Conservation (phyloP, 2,888 invertebrate genomes). For the Microctonus hyperodae region DNA sequence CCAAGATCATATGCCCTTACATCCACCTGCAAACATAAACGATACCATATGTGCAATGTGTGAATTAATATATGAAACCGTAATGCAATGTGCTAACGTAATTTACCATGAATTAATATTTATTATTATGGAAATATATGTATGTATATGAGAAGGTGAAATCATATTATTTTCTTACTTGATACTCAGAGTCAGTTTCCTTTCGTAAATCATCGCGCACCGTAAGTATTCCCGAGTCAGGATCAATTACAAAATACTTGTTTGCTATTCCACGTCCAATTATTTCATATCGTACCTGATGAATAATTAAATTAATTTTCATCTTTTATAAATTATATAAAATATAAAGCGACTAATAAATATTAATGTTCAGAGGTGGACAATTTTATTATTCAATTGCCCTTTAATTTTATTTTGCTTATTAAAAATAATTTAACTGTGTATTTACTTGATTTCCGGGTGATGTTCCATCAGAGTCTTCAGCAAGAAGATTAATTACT, state of each 20-base stretch:
- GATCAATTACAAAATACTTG: constrained; percentile 88
- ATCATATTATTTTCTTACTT: constrained; percentile 63
- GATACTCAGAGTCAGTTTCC: constrained; percentile 87
- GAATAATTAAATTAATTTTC: neutral
- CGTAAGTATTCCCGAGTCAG: constrained; percentile 80
- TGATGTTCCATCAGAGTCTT: constrained; percentile 84
- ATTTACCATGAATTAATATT: constrained; percentile 13
- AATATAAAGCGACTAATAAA: too few species aligned
- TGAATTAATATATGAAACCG: neutral
- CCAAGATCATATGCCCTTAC: constrained; percentile 87
- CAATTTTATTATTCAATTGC: neutral
- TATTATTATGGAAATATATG: constrained; percentile 7
- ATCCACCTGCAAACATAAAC: constrained; percentile 69
- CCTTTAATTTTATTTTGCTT: neutral
- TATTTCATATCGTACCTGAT: constrained; percentile 74
- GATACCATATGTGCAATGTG: neutral
- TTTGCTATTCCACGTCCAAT: constrained; percentile 82
- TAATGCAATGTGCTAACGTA: neutral
- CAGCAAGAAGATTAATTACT: constrained; percentile 80
- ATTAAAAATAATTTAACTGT: neutral
- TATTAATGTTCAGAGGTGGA: too few species aligned
- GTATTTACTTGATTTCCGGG: constrained; percentile 77
- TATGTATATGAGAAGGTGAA: too few species aligned
- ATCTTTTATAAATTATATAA: too few species aligned
- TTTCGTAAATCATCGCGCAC: constrained; percentile 85